A percentile compares a stretch with the other conserved stretches of the same genome.
phyloP scores from a whole-genome alignment of 2,888 invertebrate genomes.

The Dicranocentrus wangi region DNA sequence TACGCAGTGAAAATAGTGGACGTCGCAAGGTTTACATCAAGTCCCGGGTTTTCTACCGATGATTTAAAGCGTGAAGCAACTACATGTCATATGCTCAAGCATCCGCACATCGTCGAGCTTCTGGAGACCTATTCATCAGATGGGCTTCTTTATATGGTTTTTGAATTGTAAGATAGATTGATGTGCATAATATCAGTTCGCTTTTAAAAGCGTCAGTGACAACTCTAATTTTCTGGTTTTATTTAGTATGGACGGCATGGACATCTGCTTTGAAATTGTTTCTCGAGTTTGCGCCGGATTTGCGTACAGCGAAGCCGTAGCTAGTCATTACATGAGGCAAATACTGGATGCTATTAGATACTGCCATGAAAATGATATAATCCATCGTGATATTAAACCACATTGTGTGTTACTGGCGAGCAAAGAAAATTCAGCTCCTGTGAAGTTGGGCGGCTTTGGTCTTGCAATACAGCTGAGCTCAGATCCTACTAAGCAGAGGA shows the following conservation, averaged over 20 bases:
- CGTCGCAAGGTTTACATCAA: slow-evolving; percentile 96
- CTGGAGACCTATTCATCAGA: slow-evolving; percentile 98
- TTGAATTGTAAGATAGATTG: slow-evolving; percentile 91
- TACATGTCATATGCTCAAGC: slow-evolving; percentile 98
- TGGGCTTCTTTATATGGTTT: slow-evolving; percentile 99
- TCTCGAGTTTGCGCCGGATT: slow-evolving; percentile 96
- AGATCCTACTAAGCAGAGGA: slow-evolving; percentile 70
- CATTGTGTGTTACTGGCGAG: slow-evolving; percentile 97
- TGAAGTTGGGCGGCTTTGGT: slow-evolving; percentile 97
- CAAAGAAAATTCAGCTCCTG: slow-evolving; percentile 97
- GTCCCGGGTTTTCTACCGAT: slow-evolving; percentile 95
- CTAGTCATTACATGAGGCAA: slow-evolving; percentile 96
- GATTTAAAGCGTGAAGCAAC: slow-evolving; percentile 97
- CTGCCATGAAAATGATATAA: slow-evolving; percentile 85
- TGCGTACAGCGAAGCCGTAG: slow-evolving; percentile 99
- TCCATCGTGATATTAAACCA: slow-evolving; percentile 97
- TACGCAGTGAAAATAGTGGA: slow-evolving; percentile 99
- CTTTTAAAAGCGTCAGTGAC: not conserved
- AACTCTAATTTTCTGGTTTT: not conserved
- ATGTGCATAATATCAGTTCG: not conserved
- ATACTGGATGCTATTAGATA: slow-evolving; percentile 81
- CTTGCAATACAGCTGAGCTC: slow-evolving; percentile 88
- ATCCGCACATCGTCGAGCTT: slow-evolving; percentile 96
- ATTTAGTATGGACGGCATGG: slow-evolving; percentile 97
- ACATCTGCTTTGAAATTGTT: slow-evolving; percentile 98